Base-by-base conservation (phyloP, 2,797 vertebrate genomes). In the Alfaro cultratus region DNA sequence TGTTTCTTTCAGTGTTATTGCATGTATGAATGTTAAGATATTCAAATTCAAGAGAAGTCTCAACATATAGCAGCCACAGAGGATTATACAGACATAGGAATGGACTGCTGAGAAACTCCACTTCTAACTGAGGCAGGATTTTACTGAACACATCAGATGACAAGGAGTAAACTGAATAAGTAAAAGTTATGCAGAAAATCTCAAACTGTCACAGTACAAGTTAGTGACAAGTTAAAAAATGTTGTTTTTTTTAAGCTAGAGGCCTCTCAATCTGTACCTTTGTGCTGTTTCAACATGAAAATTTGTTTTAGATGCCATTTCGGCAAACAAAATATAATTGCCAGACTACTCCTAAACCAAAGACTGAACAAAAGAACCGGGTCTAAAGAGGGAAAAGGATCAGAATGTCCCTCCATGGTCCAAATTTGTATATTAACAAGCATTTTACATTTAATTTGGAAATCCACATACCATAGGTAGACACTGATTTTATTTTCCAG, bases 1-100 rank as follows among this genome's bases (percentile, higher is more conserved):
- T 77, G 41, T 71, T 74, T 60, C 81, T 78, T 55, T 57, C 68
- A 82, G 77, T 79, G 81, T 75, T 67, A 79, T 72, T 43, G 31
- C 55, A 77, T 39, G 60, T 74, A 15, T 74, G 62, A 39, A 57
- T 75, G 18, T 70, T 46, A 39, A 77, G 29, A 39, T 57, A 71
- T 78, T n/a, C 18, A 67, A 51, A 75, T 57, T 47, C 11, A 31
- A 31, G 43, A 43, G 45, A 55, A 18, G 13, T 75, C 67, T 53
- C 71, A 16, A 23, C 70, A 60, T 73, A 43, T 26, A 82, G 76
- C 67, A 47, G 47, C 78, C 47, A 23, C 13, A 47, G 23, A 80
- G 74, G 75, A 57, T 79, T 60, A 81, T n/a, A 41, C 6, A 7
- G 78, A 77, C 29, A 64, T 49, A 53, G 64, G 73, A 41, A 73